Conservation (phyloP, 2,888 invertebrate genomes). For the Molorchus minor region DNA sequence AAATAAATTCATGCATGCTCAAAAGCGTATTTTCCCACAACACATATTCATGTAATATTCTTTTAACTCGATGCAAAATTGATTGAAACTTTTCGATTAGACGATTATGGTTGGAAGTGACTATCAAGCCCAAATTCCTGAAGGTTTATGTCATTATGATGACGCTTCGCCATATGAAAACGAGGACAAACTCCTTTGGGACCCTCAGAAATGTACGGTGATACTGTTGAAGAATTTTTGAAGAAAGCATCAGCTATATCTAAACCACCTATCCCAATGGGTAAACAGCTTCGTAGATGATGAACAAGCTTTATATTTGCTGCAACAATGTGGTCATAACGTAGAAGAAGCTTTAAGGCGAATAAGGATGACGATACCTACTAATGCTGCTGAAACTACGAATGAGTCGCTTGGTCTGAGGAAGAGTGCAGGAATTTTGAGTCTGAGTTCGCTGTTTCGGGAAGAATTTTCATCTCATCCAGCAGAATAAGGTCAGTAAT, state of each 20-base stretch:
- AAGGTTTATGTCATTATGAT: constrained; percentile 90
- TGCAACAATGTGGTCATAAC: constrained; percentile 94
- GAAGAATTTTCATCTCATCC: constrained; percentile 95
- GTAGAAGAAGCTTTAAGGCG: constrained; percentile 91
- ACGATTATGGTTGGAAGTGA: constrained; percentile 96
- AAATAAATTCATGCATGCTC: constrained; percentile 11
- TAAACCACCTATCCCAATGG: constrained; percentile 71
- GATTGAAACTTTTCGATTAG: constrained; percentile 52
- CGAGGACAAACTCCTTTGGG: constrained; percentile 95
- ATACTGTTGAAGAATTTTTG: constrained; percentile 83
- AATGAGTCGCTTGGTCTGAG: constrained; percentile 88
- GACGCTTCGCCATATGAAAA: constrained; percentile 95
- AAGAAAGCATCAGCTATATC: constrained; percentile 65
- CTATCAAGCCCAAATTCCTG: constrained; percentile 93
- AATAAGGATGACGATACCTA: constrained; percentile 62
- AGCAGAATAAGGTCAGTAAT: constrained; percentile 89
- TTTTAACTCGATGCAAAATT: background rate
- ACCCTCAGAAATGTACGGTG: constrained; percentile 77
- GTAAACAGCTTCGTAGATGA: constrained; percentile 85
- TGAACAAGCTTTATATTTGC: constrained; percentile 87
- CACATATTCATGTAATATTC: no score
- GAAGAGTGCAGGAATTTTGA: constrained; percentile 98
- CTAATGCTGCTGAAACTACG: constrained; percentile 73
- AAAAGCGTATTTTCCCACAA: no score
- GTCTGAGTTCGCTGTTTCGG: constrained; percentile 89